Evolutionary conservation across 1,140 invertebrate species (phyloP), one percentile per base, ranked within the genome.

Genomic region (Dreissena rostriformis): DNA sequence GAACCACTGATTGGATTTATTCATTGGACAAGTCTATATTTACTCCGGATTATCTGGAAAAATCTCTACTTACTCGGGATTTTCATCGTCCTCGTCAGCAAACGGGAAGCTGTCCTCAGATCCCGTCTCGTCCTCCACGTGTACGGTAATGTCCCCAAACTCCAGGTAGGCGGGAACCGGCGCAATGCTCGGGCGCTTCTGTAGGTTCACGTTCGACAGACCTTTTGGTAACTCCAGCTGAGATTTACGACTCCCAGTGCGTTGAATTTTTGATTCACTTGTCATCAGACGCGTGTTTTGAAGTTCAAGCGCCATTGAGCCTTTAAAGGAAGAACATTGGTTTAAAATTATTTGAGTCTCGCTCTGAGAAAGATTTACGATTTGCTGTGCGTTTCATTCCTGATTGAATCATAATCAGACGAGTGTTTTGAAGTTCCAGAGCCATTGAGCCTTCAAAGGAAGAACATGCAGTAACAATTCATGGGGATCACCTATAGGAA

Each of bases 111-210:
- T 86, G 49, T 88, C 87, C 51, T 92, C 90, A 8, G 82, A 84
- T 39, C 68, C 49, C 1, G 73, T 84, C 28, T 77, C 82, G 11
- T 84, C 75, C 52, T 84, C 82, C 29, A 89, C 53, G 26, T 89
- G 90, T 66, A 92, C 86, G 26, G 87, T 87, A 12, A 91, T 90
- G 67, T 88, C 88, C 61, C 82, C 86, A 17, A 92, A 86, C 28
- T 93, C 93, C 22, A 94, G 83, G 72, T 93, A 91, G 49, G 94
- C 93, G 0, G 94, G 94, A 11, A 94, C 94, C 0, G 93, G 93
- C 6, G 93, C 93, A 51, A 94, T 94, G 82, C 92, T 94, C 0
- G 93, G 93, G 19, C 94, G 79, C 79, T 92, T 91, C 68, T 92
- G 89, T 63, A 92, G 75, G 65, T 86, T 92, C 66, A 87, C 83